A percentile compares a stretch with the other conserved stretches of the same genome.
Evolutionary conservation across 2,888 invertebrate species (phyloP).

Genomic region (Ariolimax columbianus): DNA sequence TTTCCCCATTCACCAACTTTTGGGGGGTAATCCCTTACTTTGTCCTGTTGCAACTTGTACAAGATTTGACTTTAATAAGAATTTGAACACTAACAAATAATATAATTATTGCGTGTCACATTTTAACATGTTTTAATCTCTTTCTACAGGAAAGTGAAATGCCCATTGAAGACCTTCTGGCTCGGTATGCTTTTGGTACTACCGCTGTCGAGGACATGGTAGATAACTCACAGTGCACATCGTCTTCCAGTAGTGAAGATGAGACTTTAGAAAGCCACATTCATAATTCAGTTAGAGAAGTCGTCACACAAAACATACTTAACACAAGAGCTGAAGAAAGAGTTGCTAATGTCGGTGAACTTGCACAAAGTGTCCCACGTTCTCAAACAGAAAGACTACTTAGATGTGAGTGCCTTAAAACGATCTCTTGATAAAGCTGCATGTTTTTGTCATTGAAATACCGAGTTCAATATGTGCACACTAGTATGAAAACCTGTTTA

Average conservation of each 20-base stretch:
- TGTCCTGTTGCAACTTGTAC: no score
- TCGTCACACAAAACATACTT: constrained; percentile 76
- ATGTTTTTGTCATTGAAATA: background rate
- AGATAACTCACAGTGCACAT: constrained; percentile 53
- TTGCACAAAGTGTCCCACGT: constrained; percentile 74
- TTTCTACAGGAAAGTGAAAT: constrained; percentile 90
- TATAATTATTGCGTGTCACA: no score
- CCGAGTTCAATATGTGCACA: no score
- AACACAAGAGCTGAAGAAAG: constrained; percentile 76
- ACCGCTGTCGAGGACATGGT: constrained; percentile 44
- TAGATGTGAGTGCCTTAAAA: constrained; percentile 81
- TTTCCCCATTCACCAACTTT: no score
- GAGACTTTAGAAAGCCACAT: constrained; percentile 79
- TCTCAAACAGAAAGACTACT: constrained; percentile 81
- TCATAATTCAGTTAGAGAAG: constrained; percentile 79
- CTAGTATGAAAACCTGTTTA: no score
- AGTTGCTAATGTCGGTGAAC: constrained; percentile 75
- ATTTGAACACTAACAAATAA: no score
- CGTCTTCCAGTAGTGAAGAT: constrained; percentile 74
- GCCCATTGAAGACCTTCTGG: constrained; percentile 94
- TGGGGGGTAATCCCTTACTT: no score
- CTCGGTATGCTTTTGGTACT: constrained; percentile 83
- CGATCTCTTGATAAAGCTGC: background rate
- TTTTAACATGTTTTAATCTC: no score
- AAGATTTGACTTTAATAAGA: no score